A percentile compares a stretch with the other conserved stretches of the same genome.
These are phyloP conservation scores for Etheostoma cragini DNA, from an alignment of 2,113 vertebrate genomes.

Conservation along the genomic window DNA sequence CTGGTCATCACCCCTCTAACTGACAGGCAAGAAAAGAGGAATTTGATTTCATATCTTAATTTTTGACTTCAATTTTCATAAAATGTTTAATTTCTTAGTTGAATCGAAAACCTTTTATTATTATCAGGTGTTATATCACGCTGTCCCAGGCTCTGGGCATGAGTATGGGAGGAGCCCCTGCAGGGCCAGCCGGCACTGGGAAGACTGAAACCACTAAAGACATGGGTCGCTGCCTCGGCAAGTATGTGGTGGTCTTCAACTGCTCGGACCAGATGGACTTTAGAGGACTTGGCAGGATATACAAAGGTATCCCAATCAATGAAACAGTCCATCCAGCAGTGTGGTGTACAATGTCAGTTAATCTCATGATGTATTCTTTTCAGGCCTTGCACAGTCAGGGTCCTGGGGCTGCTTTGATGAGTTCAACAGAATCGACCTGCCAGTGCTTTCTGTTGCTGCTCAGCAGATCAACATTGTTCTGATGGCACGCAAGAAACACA, in stretches of 20 bases:
- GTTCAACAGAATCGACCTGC: slow-evolving; percentile 91
- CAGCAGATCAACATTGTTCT: slow-evolving; percentile 92
- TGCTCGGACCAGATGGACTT: slow-evolving; percentile 95
- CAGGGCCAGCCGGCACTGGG: slow-evolving; percentile 86
- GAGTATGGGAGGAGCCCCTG: slow-evolving; percentile 93
- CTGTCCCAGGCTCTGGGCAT: slow-evolving; percentile 90
- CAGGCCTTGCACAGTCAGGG: slow-evolving; percentile 90
- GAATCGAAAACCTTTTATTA: neutral
- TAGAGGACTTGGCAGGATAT: slow-evolving; percentile 91
- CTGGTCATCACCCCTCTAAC: slow-evolving; percentile 93
- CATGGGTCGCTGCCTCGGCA: slow-evolving; percentile 91
- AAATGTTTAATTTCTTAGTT: neutral
- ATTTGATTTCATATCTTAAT: neutral
- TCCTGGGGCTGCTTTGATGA: slow-evolving; percentile 95
- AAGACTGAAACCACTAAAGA: slow-evolving; percentile 87
- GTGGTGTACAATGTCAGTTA: neutral
- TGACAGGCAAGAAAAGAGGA: slow-evolving; percentile 84
- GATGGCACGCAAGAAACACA: slow-evolving; percentile 88
- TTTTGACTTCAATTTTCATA: neutral
- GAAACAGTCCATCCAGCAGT: slow-evolving; percentile 1
- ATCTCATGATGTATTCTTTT: neutral
- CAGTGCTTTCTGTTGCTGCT: slow-evolving; percentile 91
- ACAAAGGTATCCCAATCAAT: slow-evolving; percentile 84
- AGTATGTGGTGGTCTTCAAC: slow-evolving; percentile 93
- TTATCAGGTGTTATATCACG: slow-evolving; percentile 89